These are phyloP conservation scores for Sphecodes monilicornis DNA, from an alignment of 2,888 invertebrate species.

Conservation along the genomic window DNA sequence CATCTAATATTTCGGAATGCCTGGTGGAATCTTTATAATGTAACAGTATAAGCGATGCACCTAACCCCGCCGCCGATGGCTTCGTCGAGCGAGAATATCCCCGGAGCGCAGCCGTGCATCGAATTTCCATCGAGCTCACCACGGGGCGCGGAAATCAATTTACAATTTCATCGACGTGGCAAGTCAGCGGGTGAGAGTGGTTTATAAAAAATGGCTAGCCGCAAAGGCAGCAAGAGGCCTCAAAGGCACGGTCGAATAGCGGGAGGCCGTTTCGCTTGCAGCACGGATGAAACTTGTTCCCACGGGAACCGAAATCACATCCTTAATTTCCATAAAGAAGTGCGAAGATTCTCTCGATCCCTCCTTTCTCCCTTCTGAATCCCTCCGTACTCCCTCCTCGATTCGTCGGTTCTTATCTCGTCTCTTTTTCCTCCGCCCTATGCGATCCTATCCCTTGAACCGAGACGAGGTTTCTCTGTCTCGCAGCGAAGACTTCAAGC, in stretches of 20 bases:
- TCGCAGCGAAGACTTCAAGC: conserved; percentile 70
- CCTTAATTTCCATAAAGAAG: conserved; percentile 78
- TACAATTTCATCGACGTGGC: conserved; percentile 47
- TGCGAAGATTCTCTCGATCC: conserved; percentile 34
- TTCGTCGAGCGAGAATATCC: background rate
- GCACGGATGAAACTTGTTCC: conserved; percentile 56
- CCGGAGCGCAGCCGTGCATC: background rate
- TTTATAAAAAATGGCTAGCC: conserved; percentile 54
- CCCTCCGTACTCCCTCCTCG: background rate
- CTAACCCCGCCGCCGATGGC: background rate
- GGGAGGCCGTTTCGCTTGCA: conserved; percentile 19
- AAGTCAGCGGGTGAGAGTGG: conserved; percentile 20
- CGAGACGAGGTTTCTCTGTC: conserved; percentile 34
- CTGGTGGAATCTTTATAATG: background rate
- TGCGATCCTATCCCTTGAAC: background rate
- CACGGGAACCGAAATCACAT: conserved; percentile 74
- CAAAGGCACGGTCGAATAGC: conserved; percentile 34
- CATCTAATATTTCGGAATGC: background rate
- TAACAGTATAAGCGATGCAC: background rate
- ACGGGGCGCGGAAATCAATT: conserved; percentile 42
- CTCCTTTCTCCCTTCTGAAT: conserved; percentile 33
- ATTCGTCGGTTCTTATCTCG: background rate
- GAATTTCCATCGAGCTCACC: conserved; percentile 7
- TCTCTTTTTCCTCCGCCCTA: no score
- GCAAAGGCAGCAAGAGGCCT: conserved; percentile 36